Conservation (phyloP, 2,888 invertebrate species). For the Sinodicranocentrus sp. region DNA sequence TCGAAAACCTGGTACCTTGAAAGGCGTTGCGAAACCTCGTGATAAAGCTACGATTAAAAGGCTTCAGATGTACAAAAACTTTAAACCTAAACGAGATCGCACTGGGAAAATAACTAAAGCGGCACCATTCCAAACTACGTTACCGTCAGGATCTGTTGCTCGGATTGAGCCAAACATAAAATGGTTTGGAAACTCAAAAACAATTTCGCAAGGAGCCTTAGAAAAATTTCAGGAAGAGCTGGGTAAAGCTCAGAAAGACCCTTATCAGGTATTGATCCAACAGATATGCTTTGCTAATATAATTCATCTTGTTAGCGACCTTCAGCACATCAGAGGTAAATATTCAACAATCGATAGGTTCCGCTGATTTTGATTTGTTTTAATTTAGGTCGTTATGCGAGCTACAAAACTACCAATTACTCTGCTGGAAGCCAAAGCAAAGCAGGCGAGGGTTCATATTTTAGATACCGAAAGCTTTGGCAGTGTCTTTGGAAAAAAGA, state of each 20-base stretch:
- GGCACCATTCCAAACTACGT: constrained; percentile 96
- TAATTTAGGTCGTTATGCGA: constrained; percentile 92
- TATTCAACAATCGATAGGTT: too few species aligned
- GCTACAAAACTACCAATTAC: constrained; percentile 97
- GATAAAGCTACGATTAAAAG: constrained; percentile 97
- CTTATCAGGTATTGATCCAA: constrained; percentile 85
- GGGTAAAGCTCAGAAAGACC: constrained; percentile 95
- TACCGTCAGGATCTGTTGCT: constrained; percentile 93
- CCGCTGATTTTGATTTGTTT: too few species aligned
- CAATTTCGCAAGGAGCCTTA: constrained; percentile 93
- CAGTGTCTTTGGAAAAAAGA: constrained; percentile 96
- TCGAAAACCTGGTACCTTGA: constrained; percentile 86
- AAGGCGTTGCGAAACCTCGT: constrained; percentile 90
- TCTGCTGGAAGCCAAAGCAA: constrained; percentile 93
- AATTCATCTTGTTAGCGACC: background rate
- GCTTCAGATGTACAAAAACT: constrained; percentile 98
- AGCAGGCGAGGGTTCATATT: constrained; percentile 94
- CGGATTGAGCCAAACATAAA: constrained; percentile 98
- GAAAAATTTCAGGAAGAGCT: constrained; percentile 97
- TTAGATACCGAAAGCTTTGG: constrained; percentile 97
- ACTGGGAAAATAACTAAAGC: constrained; percentile 92
- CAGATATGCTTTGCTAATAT: background rate
- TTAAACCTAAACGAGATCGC: constrained; percentile 94
- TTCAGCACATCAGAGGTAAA: background rate
- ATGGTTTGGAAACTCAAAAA: constrained; percentile 99